Conservation (phyloP, 2,113 vertebrate genomes). For the Nothoprocta pentlandii region DNA sequence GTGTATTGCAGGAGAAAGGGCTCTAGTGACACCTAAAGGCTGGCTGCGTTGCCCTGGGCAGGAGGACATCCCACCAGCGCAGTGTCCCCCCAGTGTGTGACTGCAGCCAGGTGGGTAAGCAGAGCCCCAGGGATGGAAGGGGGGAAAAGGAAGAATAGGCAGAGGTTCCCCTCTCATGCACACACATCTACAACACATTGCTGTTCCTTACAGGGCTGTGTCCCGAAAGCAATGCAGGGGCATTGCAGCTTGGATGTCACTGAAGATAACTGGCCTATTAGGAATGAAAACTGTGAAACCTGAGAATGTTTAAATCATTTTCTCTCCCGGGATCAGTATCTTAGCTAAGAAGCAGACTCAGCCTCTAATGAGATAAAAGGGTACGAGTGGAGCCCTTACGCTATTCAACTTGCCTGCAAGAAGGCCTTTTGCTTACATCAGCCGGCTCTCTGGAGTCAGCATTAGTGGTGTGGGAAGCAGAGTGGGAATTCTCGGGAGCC, state of each 20-base stretch:
- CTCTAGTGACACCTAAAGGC: not conserved
- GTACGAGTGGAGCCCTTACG: not conserved
- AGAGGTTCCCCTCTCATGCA: not conserved
- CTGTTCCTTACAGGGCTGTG: not conserved
- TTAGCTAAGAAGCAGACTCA: not conserved
- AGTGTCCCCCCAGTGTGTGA: not conserved
- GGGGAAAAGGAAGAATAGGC: not conserved
- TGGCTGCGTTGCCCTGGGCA: not conserved
- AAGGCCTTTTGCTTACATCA: not conserved
- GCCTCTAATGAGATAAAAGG: not conserved
- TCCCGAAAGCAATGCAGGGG: accelerated
- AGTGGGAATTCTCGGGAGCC: not conserved
- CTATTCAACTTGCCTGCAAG: not conserved
- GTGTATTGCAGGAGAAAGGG: not conserved
- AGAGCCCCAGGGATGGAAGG: not conserved
- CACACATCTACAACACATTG: not conserved
- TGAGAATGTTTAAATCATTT: not conserved
- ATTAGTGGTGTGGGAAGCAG: not conserved
- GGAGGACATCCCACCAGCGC: not conserved
- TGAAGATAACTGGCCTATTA: not conserved
- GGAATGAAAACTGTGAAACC: not conserved
- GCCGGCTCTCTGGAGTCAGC: not conserved
- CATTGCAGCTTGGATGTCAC: not conserved
- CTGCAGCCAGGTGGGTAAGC: not conserved
- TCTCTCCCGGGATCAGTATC: not conserved